Conservation (phyloP, 1,140 invertebrate species). For the Eupristina koningsbergeri region DNA sequence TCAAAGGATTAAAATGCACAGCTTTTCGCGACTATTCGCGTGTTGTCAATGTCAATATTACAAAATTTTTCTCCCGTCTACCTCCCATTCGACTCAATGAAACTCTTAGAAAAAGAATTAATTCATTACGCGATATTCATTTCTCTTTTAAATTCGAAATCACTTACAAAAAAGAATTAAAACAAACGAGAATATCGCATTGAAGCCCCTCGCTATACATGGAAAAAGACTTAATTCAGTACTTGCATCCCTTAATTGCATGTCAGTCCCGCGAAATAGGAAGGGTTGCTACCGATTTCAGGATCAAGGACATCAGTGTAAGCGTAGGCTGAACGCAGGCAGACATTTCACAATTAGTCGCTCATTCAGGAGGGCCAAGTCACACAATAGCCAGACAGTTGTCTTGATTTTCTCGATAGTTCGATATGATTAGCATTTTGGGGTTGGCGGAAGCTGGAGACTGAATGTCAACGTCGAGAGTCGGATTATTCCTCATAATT, state of each 20-base stretch:
- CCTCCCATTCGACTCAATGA: no score
- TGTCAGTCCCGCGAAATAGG: neutral
- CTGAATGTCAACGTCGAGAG: neutral
- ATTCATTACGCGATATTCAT: no score
- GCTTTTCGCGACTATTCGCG: no score
- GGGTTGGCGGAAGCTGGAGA: neutral
- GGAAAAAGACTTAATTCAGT: no score
- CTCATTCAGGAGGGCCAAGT: slow-evolving; percentile 42
- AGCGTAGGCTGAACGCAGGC: neutral
- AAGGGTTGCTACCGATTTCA: neutral
- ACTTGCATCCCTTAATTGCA: neutral
- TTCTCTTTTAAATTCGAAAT: no score
- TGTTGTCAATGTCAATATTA: no score
- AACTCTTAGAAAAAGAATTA: no score
- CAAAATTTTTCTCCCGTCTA: no score
- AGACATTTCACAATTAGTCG: slow-evolving; percentile 54
- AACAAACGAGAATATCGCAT: no score
- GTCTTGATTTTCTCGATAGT: slow-evolving; percentile 41
- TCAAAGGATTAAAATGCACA: no score
- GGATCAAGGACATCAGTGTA: neutral
- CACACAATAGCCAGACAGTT: neutral
- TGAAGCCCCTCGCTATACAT: no score
- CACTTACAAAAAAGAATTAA: no score
- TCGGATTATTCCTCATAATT: slow-evolving; percentile 22
- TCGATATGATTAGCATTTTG: slow-evolving; percentile 37